phyloP scores from a whole-genome alignment of 2,888 invertebrate genomes.

The Rhamphomyia laevipes region DNA sequence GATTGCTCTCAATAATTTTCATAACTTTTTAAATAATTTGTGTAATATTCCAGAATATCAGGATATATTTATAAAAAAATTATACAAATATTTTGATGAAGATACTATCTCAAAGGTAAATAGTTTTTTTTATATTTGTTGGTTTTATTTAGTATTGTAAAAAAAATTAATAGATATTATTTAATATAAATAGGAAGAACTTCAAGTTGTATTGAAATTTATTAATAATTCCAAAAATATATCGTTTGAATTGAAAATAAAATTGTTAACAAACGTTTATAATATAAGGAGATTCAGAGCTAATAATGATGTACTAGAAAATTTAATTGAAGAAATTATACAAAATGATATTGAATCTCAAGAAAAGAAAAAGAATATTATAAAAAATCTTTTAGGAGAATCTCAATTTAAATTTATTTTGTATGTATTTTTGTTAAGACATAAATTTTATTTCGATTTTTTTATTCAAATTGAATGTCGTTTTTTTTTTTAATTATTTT shows the following conservation, averaged over 20 bases:
- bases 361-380: background rate
- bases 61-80: background rate
- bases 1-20: background rate
- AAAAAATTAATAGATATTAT: background rate
- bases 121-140: background rate
- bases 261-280: background rate
- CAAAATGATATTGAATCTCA: slow-evolving; percentile 1
- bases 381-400: background rate
- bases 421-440: no score
- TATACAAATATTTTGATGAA: background rate
- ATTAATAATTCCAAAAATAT: background rate
- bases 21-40: background rate
- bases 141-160: background rate
- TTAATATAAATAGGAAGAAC: background rate
- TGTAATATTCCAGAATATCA: background rate
- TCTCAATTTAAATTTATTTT: no score
- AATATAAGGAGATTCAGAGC: no score
- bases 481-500: no score
- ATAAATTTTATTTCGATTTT: no score
- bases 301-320: background rate
- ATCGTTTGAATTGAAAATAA: background rate
- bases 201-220: background rate
- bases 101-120: background rate
- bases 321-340: slow-evolving; percentile 1
- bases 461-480: no score